Evolutionary conservation across 2,113 vertebrate species (phyloP).

Genomic region (Pedionomus torquatus): DNA sequence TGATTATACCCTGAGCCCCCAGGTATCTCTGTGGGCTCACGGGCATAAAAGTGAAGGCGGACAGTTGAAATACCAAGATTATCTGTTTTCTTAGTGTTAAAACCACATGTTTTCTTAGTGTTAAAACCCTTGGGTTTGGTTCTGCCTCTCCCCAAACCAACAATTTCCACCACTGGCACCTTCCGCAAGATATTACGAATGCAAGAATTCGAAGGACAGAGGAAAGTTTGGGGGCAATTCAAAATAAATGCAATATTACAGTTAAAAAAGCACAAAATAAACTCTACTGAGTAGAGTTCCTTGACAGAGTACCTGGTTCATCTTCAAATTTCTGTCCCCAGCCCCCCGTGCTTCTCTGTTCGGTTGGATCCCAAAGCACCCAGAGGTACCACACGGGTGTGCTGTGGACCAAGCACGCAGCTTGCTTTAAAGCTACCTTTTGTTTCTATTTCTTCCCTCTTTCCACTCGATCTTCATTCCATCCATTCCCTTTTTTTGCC

Average conservation of each 20-base stretch:
- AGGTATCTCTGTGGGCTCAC: fast-evolving
- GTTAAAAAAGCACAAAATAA: background rate
- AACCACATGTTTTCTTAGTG: background rate
- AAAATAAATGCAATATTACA: background rate
- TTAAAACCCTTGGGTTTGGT: background rate
- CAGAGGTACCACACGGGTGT: background rate
- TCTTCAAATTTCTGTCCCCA: background rate
- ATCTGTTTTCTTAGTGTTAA: background rate
- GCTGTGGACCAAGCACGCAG: background rate
- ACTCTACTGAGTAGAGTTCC: background rate
- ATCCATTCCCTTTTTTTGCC: background rate
- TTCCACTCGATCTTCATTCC: background rate
- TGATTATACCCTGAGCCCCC: too few relatives aligned
- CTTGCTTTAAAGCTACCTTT: background rate
- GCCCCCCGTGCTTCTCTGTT: background rate
- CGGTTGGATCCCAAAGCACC: background rate
- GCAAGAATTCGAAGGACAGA: background rate
- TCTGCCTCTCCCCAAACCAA: background rate
- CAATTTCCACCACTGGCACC: background rate
- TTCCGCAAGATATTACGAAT: background rate
- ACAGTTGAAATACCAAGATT: background rate
- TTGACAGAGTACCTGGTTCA: background rate
- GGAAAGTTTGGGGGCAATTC: background rate
- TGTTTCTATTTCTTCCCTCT: background rate
- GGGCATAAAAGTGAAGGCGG: background rate